Percentiles rank a stretch among this genome's conserved stretches.
Evolutionary conservation across 2,113 vertebrate species (phyloP).

Genomic region (Nicator chloris): DNA sequence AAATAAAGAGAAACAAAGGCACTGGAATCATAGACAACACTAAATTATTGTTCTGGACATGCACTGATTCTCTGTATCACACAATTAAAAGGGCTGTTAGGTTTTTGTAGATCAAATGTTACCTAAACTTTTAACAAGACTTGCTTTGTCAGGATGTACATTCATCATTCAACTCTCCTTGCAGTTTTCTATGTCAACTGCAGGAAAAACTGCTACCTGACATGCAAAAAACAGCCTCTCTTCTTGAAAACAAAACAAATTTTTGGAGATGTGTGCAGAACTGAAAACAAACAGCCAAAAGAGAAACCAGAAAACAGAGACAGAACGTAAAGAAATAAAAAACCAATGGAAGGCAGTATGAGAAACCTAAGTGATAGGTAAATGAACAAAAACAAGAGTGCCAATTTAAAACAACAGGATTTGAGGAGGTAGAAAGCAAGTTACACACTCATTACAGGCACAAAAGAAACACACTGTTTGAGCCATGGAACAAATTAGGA

Average conservation of each 20-base stretch:
- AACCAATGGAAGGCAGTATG: neutral
- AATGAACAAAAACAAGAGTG: neutral
- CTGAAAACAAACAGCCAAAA: neutral
- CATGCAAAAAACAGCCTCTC: neutral
- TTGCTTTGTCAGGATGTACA: neutral
- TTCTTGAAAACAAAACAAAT: neutral
- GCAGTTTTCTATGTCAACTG: neutral
- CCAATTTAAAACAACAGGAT: neutral
- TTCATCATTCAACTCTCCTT: neutral
- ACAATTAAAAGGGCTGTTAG: neutral
- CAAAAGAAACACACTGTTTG: neutral
- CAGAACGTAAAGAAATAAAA: neutral
- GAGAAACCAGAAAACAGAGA: neutral
- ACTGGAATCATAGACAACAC: neutral
- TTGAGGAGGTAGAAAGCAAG: neutral
- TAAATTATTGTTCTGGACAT: neutral
- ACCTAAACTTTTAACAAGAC: neutral
- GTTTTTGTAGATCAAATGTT: neutral
- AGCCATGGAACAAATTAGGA: neutral
- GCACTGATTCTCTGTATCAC: neutral
- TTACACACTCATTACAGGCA: neutral
- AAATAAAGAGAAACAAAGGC: neutral
- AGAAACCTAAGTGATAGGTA: neutral
- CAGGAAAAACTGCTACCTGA: neutral
- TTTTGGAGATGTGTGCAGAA: neutral